Base-by-base conservation (phyloP, 2,113 vertebrate genomes). In the Todiramphus chloris region DNA sequence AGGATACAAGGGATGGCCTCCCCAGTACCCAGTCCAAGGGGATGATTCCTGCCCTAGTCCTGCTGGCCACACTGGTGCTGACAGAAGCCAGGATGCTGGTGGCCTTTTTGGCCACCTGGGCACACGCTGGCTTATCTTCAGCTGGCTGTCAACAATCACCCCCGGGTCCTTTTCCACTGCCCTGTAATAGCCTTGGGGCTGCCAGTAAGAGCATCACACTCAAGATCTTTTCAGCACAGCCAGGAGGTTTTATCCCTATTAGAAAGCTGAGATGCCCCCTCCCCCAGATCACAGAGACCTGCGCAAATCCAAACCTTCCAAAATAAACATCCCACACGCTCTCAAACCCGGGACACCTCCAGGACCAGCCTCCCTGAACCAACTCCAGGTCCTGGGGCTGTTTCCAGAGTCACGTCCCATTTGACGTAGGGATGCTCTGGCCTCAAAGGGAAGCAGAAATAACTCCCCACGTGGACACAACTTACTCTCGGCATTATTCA, bases 401-500 rank as follows among this genome's bases (percentile, higher is more conserved):
- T 12, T 59, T 83, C 51, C 55, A 85, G 50, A 35, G 33, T 39
- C 83, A 31, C 16, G 3, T 12, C 24, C 64, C 25, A 3, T 86
- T 75, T 72, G 53, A 68, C 24, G 6, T 19, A 31, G 39, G 69
- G 95, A 90, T 95, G 93, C 91, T 95, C 73, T 21, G 5, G 11
- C 64, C 90, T 60, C 7, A 5, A 33, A 73, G 66, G 55, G 24
- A 84, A 28, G 75, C 86, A 93, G 78, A 75, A 94, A 78, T 77
- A 87, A 87, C 50, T 87, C 56, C 66, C 25, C 6, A 21, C 2
- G 0, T 4, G 62, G 63, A 77, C 30, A 33, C 7, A 3, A 35
- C 10, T 66, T 9, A 3, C 17, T 66, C 67, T 30, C 1, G 2
- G 72, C 15, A 0, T 53, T n/a, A 62, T 23, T 51, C 31, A 2